Conservation (phyloP, 2,888 invertebrate species). For the Iphiclides podalirius region DNA sequence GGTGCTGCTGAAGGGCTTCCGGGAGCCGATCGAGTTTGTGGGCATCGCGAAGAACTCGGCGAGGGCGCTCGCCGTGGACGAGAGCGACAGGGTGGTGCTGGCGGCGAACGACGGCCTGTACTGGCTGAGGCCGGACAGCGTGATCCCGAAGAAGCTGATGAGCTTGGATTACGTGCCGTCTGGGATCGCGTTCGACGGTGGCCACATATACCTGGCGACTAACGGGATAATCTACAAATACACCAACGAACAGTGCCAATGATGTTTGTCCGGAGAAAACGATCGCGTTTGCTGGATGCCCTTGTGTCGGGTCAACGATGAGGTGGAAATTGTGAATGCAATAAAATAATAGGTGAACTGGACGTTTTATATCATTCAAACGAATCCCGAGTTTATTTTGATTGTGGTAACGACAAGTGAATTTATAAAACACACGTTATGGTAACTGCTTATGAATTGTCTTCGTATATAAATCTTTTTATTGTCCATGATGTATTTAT, state of each 20-base stretch:
- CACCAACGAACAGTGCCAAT: conserved; percentile 39
- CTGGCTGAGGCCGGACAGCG: conserved; percentile 49
- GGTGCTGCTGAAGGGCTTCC: conserved; percentile 60
- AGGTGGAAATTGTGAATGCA: background rate
- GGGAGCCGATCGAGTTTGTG: conserved; percentile 66
- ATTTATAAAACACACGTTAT: too few species aligned
- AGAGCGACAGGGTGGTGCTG: conserved; percentile 45
- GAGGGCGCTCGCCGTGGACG: conserved; percentile 55
- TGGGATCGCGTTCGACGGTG: conserved; percentile 51
- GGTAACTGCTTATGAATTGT: too few species aligned
- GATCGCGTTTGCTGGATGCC: background rate
- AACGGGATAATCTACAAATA: conserved; percentile 64
- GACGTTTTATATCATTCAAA: too few species aligned
- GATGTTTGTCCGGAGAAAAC: conserved; percentile 1
- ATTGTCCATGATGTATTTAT: too few species aligned
- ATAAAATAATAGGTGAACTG: too few species aligned
- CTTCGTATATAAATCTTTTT: too few species aligned
- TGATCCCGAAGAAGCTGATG: conserved; percentile 69
- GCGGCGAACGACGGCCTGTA: conserved; percentile 69
- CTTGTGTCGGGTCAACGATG: too few species aligned
- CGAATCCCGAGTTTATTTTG: too few species aligned
- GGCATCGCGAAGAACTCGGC: conserved; percentile 64
- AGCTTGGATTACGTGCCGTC: conserved; percentile 61
- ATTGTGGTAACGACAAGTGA: too few species aligned
- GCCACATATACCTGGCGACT: conserved; percentile 53